Base-by-base conservation (phyloP, 37 sponge, comb jelly and placozoan species). In the Beroe forskalii region DNA sequence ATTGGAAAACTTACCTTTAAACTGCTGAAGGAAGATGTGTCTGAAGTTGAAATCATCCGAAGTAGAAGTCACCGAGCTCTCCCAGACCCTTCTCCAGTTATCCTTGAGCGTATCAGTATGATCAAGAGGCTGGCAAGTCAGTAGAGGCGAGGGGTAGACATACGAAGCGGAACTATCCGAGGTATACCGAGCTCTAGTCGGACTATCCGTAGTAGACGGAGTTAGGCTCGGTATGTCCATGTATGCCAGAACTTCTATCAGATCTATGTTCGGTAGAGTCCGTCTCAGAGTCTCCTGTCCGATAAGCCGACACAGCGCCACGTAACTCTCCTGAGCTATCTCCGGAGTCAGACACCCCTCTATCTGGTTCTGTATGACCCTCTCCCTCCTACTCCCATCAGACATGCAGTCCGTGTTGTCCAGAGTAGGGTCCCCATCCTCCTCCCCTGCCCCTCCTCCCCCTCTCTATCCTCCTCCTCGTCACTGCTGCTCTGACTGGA, bases 241-340 rank as follows among this genome's bases (percentile, higher is more conserved):
- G 86, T 80, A 80, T 24, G 86, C 86, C n/a, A 80, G 86, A n/a
- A 44, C 55, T 25, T 80, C 86, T 23, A 80, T 44, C 44, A 80
- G 86, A 17, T 80, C 86, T 40, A 80, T 80, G 55, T 80, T 80
- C 2, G 40, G 48, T 3, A 80, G 48, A 6, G 86, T 80, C 30
- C 86, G 28, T 8, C 86, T 17, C 1, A 80, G 40, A 23, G 86
- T 80, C 4, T 44, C 86, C 86, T 80, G 86, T 44, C 86, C 86
- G 30, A 80, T 80, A 1, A 80, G 86, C 1, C 86, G 86, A 44
- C 86, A 80, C 28, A 80, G 31, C 28, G 28, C 38, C 28, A 80
- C 86, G 30, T 80, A 80, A 8, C 30, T 80, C 30, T 20, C 35
- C 86, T 80, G 86, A 44, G 86, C 86, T n/a, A 80, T n/a, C 31